Evolutionary conservation across 2,113 vertebrate species (phyloP).

Genomic region (Lethenteron reissneri): DNA sequence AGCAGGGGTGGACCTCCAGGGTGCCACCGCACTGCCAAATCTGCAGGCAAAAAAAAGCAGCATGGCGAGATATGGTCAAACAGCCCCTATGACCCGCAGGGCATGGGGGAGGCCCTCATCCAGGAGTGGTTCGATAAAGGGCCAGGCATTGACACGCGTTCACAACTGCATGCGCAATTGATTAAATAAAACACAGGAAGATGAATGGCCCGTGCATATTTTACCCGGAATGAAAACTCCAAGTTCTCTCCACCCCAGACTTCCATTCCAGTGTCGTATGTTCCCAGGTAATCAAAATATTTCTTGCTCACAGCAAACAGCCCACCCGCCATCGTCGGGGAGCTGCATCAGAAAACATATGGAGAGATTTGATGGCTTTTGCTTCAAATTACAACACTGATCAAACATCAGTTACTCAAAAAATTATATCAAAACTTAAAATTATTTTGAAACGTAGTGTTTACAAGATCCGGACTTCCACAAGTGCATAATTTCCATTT

Average conservation of each 20-base stretch:
- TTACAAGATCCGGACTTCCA: neutral
- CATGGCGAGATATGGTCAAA: neutral
- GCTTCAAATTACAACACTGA: no score
- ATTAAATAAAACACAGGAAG: no score
- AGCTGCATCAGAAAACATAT: conserved; percentile 19
- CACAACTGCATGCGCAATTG: no score
- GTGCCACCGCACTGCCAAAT: conserved; percentile 95
- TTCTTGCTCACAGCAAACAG: conserved; percentile 70
- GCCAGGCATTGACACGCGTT: no score
- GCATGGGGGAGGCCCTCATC: no score
- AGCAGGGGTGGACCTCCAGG: conserved; percentile 82
- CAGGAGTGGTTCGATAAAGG: no score
- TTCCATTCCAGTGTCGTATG: conserved; percentile 96
- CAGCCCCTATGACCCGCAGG: neutral
- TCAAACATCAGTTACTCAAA: neutral
- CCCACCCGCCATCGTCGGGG: conserved; percentile 96
- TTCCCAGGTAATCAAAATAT: conserved; percentile 83
- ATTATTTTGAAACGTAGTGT: neutral
- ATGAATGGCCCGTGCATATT: no score
- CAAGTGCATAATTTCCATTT: no score
- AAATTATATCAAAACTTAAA: neutral
- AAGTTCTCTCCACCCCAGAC: conserved; percentile 98
- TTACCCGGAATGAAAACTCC: conserved; percentile 91
- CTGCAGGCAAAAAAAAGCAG: conserved; percentile 22
- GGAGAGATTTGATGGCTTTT: no score